Percentiles rank a stretch among this genome's conserved stretches.
Evolutionary conservation across 2,888 invertebrate species (phyloP).

Genomic region (Drosophila trichaetosa): DNA sequence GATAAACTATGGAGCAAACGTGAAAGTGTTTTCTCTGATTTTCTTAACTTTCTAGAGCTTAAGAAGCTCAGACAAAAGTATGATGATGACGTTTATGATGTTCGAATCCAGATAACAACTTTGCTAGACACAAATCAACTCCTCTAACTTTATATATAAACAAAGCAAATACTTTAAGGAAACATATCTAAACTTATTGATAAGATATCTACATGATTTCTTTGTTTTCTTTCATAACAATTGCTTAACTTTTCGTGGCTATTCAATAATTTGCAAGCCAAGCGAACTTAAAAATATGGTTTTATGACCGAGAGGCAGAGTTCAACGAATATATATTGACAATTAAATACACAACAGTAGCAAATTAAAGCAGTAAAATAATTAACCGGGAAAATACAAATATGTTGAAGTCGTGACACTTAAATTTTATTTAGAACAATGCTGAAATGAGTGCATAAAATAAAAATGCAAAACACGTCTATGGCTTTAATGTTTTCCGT

Average conservation of each 20-base stretch:
- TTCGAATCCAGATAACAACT: conserved; percentile 51
- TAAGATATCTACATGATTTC: background rate
- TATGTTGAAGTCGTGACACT: conserved; percentile 8
- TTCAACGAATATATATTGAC: background rate
- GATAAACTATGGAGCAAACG: conserved; percentile 65
- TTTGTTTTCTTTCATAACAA: background rate
- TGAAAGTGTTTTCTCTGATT: conserved; percentile 62
- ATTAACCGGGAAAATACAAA: background rate
- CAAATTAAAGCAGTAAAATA: background rate
- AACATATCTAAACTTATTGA: background rate
- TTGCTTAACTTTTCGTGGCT: background rate
- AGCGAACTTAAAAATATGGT: background rate
- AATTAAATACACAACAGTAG: background rate
- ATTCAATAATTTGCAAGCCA: background rate
- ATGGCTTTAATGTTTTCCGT: conserved; percentile 9
- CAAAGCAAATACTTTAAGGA: conserved; percentile 3
- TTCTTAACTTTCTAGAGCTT: conserved; percentile 68
- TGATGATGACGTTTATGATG: conserved; percentile 63
- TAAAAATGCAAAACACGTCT: conserved; percentile 21
- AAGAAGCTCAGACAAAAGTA: conserved; percentile 69
- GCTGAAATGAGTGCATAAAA: conserved; percentile 19
- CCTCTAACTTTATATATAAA: conserved; percentile 5
- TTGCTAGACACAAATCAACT: conserved; percentile 35
- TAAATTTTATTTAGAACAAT: conserved; percentile 20
- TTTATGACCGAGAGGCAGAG: background rate